A percentile compares a stretch with the other conserved stretches of the same genome.
These are phyloP conservation scores for Boloria selene DNA, from an alignment of 2,888 invertebrate species.

Conservation along the genomic window DNA sequence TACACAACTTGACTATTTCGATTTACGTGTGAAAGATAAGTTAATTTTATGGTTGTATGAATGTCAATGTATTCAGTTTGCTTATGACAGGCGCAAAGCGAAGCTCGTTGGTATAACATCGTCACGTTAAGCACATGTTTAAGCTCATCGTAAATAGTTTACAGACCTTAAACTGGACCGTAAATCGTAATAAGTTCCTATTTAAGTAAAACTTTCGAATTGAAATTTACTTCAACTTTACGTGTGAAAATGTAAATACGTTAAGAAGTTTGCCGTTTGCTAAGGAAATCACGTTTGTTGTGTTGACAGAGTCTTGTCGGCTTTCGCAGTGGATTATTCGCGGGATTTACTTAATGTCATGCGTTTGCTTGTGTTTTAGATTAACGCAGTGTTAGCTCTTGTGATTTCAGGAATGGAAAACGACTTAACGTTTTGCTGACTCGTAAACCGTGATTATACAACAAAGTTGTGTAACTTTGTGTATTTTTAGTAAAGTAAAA, in stretches of 20 bases:
- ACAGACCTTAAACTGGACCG: not conserved
- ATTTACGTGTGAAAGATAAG: no score
- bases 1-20: no score
- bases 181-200: constrained; percentile 3
- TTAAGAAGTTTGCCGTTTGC: constrained; percentile 65
- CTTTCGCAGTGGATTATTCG: constrained; percentile 76
- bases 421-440: constrained; percentile 9
- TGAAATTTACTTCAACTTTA: constrained; percentile 59
- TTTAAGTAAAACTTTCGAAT: not conserved
- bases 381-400: constrained; percentile 67
- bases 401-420: constrained; percentile 49
- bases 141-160: not conserved
- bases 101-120: no score
- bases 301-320: constrained; percentile 76
- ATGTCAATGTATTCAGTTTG: not conserved
- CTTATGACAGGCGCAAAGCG: not conserved
- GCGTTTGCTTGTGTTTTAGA: constrained; percentile 68
- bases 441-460: not conserved
- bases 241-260: constrained; percentile 80
- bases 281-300: constrained; percentile 70
- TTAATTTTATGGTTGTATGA: no score
- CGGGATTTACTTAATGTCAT: constrained; percentile 75
- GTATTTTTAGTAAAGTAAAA: no score
- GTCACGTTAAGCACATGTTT: no score
- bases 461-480: no score